Conservation (phyloP, 2,888 invertebrate genomes). For the Cordilura impudica region DNA sequence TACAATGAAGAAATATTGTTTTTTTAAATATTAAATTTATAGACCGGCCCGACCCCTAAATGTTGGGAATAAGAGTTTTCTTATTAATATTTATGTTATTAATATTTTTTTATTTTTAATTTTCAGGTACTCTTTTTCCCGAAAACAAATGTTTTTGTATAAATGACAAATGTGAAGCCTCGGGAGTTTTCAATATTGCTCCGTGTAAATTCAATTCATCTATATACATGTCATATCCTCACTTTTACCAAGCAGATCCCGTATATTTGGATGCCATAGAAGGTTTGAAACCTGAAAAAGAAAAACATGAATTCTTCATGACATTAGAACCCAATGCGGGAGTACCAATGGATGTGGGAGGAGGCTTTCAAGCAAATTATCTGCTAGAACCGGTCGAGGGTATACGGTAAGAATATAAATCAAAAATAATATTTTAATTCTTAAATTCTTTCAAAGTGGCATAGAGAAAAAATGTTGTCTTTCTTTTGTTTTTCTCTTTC, state of each 20-base stretch:
- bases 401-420: conserved; percentile 81
- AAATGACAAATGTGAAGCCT: conserved; percentile 83
- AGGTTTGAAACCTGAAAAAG: conserved; percentile 84
- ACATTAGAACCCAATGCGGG: conserved; percentile 87
- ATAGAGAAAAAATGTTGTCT: no score
- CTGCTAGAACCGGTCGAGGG: conserved; percentile 81
- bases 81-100: no score
- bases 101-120: background rate
- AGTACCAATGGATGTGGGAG: conserved; percentile 87
- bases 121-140: conserved; percentile 80
- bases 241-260: conserved; percentile 88
- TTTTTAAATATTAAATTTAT: no score
- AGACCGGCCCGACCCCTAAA: no score
- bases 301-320: conserved; percentile 87
- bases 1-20: no score
- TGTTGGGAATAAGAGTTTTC: background rate
- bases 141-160: conserved; percentile 85
- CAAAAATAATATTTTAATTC: background rate
- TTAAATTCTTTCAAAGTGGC: no score
- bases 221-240: conserved; percentile 89
- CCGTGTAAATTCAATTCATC: conserved; percentile 88
- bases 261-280: conserved; percentile 81
- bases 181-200: conserved; percentile 85
- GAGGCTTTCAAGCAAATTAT: conserved; percentile 88
- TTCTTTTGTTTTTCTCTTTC: background rate